These are phyloP conservation scores for Drosophila murphyi DNA, from an alignment of 1,140 invertebrate species.

Conservation along the genomic window DNA sequence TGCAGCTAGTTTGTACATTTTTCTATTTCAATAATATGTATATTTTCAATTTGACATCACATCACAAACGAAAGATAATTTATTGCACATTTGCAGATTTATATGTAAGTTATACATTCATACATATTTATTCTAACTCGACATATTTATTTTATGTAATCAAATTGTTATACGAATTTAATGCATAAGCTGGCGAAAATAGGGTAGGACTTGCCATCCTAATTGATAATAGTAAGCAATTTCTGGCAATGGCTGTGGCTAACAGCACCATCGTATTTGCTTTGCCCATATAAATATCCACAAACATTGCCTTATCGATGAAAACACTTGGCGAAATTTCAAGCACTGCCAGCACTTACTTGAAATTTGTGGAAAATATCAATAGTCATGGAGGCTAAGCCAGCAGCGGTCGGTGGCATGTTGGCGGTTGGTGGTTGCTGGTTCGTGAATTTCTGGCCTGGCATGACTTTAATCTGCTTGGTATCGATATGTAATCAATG, in stretches of 20 bases:
- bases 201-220: constrained; percentile 8
- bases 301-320: constrained; percentile 58
- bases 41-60: too few relatives aligned
- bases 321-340: constrained; percentile 23
- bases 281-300: constrained; percentile 20
- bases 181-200: not conserved
- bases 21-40: too few relatives aligned
- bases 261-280: constrained; percentile 25
- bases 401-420: constrained; percentile 18
- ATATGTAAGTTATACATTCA: too few relatives aligned
- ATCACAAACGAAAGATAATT: too few relatives aligned
- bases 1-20: too few relatives aligned
- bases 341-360: constrained; percentile 22
- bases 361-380: constrained; percentile 60
- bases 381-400: constrained; percentile 44
- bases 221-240: constrained; percentile 41
- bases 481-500: constrained; percentile 77
- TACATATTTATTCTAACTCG: not conserved
- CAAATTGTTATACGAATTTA: not conserved
- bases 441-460: constrained; percentile 28
- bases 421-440: constrained; percentile 24
- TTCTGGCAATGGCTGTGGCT: constrained; percentile 7
- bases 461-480: constrained; percentile 20
- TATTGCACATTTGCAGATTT: too few relatives aligned
- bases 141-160: not conserved